A percentile compares a stretch with the other conserved stretches of the same genome.
Evolutionary conservation across 2,113 vertebrate species (phyloP).

Genomic region (Neotoma lepida): DNA sequence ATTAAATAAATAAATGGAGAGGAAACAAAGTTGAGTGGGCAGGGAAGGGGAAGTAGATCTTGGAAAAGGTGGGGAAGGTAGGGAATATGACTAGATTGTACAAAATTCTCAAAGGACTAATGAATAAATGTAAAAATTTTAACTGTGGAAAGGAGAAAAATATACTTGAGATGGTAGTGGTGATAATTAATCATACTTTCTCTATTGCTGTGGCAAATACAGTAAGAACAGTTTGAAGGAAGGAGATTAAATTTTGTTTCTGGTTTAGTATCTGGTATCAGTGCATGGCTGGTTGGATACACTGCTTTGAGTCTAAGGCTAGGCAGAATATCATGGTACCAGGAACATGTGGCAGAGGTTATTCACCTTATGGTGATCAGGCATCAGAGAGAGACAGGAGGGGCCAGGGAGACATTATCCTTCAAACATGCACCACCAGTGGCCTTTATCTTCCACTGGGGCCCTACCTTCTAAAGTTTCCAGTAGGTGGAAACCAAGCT

Average conservation of each 20-base stretch:
- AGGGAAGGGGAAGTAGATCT: neutral
- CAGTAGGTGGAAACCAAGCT: neutral
- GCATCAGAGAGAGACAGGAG: neutral
- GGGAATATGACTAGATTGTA: neutral
- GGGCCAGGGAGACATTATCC: neutral
- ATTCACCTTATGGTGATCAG: neutral
- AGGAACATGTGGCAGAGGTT: neutral
- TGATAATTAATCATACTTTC: neutral
- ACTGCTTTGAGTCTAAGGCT: neutral
- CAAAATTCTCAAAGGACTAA: neutral
- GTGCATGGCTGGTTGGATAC: neutral
- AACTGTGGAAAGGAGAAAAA: neutral
- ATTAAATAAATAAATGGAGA: neutral
- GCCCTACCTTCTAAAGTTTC: neutral
- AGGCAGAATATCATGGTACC: neutral
- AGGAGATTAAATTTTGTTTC: neutral
- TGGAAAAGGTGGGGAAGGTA: neutral
- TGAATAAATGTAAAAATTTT: neutral
- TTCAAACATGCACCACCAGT: neutral
- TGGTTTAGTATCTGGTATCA: neutral
- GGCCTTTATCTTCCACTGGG: neutral
- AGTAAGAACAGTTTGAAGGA: neutral
- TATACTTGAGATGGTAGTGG: neutral
- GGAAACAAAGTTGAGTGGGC: neutral
- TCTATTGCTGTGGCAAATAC: neutral